Evolutionary conservation across 2,888 invertebrate genomes (phyloP).

Genomic region (Halocaridina rubra): DNA sequence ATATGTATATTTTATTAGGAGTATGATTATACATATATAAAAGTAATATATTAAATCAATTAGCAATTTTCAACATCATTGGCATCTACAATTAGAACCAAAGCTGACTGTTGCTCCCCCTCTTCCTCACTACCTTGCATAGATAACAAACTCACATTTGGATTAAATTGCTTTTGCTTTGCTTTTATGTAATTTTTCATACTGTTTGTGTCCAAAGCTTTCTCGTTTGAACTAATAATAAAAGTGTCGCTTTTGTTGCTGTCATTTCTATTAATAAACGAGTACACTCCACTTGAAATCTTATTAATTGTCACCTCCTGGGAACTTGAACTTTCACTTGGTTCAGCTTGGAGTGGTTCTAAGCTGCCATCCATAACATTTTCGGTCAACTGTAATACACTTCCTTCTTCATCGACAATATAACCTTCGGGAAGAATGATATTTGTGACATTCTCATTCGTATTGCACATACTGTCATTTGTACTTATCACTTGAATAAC

Average conservation of each 20-base stretch:
- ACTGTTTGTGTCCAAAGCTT: constrained; percentile 14
- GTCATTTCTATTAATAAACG: constrained; percentile 28
- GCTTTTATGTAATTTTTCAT: not conserved
- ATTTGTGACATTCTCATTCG: constrained; percentile 11
- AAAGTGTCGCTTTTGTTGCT: constrained; percentile 37
- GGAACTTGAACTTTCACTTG: not conserved
- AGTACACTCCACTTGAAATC: constrained; percentile 39
- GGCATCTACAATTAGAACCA: constrained; percentile 48
- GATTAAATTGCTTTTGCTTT: not conserved
- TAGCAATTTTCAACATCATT: constrained; percentile 30
- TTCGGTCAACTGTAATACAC: constrained; percentile 29
- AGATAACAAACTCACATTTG: constrained; percentile 14
- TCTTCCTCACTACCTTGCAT: constrained; percentile 1
- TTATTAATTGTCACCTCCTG: constrained; percentile 47
- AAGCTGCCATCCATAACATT: constrained; percentile 33
- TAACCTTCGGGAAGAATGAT: constrained; percentile 46
- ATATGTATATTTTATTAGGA: not conserved
- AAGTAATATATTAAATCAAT: not conserved
- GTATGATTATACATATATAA: no score
- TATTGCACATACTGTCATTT: constrained; percentile 28
- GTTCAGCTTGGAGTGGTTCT: constrained; percentile 9
- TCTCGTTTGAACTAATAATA: constrained; percentile 41
- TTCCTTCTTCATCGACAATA: constrained; percentile 21
- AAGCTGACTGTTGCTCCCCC: constrained; percentile 27
- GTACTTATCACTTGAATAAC: constrained; percentile 41